These are phyloP conservation scores for Gymnocephalus cernua DNA, from an alignment of 2,113 vertebrate species.

Conservation along the genomic window DNA sequence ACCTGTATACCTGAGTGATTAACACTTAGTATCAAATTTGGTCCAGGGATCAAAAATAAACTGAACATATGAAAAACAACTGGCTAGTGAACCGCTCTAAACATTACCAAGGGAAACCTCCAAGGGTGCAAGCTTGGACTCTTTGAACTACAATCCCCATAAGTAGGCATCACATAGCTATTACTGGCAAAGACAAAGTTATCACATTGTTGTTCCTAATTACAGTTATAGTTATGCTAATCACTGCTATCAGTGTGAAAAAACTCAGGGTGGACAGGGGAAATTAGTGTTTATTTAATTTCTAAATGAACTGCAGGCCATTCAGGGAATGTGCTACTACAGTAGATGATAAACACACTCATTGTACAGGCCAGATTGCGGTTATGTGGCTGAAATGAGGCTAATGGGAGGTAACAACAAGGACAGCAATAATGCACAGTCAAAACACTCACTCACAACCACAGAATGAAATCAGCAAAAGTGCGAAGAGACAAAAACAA, in stretches of 20 bases:
- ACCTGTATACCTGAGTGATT: not conserved
- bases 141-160: conserved; percentile 7
- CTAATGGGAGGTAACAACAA: conserved; percentile 50
- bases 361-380: conserved; percentile 44
- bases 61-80: not conserved
- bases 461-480: conserved; percentile 1
- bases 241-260: conserved; percentile 45
- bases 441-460: conserved; percentile 6
- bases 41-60: not conserved
- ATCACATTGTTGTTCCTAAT: conserved; percentile 60
- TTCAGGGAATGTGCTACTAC: conserved; percentile 3
- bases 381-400: conserved; percentile 38
- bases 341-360: conserved; percentile 44
- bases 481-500: conserved; percentile 3
- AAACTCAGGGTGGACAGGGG: not conserved
- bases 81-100: not conserved
- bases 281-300: conserved; percentile 49
- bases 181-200: conserved; percentile 21
- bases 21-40: not conserved
- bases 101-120: not conserved
- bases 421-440: conserved; percentile 9
- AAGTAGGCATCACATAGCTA: not conserved
- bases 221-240: conserved; percentile 46
- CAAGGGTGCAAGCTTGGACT: not conserved
- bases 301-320: conserved; percentile 24